Evolutionary conservation across 2,888 invertebrate species (phyloP), one percentile per base, ranked within the genome.

Genomic region (Stenchaetothrips biformis): DNA sequence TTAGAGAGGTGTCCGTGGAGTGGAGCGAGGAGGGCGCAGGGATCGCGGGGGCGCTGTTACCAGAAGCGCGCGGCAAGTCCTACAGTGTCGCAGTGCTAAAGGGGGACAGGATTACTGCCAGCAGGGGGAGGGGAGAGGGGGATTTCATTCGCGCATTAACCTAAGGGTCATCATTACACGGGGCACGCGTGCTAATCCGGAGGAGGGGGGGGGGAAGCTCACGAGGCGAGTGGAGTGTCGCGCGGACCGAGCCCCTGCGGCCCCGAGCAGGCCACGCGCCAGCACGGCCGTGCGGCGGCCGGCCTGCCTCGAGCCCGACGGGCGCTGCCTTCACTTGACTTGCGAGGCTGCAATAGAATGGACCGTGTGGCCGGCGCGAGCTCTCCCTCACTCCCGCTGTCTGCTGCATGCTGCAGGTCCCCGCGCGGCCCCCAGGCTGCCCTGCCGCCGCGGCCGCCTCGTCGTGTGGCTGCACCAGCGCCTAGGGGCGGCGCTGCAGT

Each of bases 391-490:
- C 37, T 37, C n/a, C n/a, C n/a, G n/a, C n/a, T n/a, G n/a, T n/a
- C 37, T 37, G 37, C 2, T 37, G 37, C 37, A 37, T 4, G 37
- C 37, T 37, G 37, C 37, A 37, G 37, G 37, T 4, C 37, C 37
- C 37, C 37, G 37, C 37, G 37, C 37, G 37, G 37, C 37, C 37
- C 37, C 37, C 37, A 37, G 4, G 37, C 37, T 37, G 25, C 67
- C 67, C 21, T 74, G 67, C 67, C 67, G 67, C 67, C 67, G 67
- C 21, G 67, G 67, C 6, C 67, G 67, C 9, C 67, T 74, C 21
- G 21, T 25, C 9, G 67, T 21, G 67, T 74, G 67, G 67, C 67
- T 74, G 67, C 67, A 74, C 67, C 25, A 74, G 67, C 67, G 67
- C 9, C 67, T 74, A 25, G 67, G 67, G 21, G 67, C 67, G 16